phyloP scores from a whole-genome alignment of 2,113 vertebrate genomes.

The Corythornis vintsioides region DNA sequence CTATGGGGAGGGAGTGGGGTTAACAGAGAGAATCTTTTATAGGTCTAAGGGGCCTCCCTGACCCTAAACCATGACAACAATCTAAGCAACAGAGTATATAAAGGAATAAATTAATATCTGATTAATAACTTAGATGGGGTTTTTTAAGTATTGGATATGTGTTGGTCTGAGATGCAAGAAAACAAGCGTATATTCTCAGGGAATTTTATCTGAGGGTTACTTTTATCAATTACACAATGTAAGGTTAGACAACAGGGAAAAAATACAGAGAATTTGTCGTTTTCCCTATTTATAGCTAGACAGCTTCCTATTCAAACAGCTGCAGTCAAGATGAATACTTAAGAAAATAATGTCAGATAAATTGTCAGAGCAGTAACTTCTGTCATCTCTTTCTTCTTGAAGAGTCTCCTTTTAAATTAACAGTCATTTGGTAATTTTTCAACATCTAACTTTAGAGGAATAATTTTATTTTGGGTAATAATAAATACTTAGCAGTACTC shows the following conservation, averaged over 20 bases:
- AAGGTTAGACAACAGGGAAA: neutral
- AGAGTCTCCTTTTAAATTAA: neutral
- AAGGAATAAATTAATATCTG: constrained; percentile 4
- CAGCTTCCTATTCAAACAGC: neutral
- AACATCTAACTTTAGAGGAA: neutral
- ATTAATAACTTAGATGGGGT: neutral
- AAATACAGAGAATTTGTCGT: neutral
- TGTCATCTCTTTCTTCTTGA: neutral
- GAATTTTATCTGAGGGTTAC: neutral
- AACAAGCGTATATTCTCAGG: neutral
- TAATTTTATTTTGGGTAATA: neutral
- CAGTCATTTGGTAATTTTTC: neutral
- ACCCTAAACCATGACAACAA: neutral
- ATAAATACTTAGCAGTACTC: neutral
- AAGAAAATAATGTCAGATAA: neutral
- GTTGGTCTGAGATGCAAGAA: neutral
- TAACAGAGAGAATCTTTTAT: too few relatives aligned
- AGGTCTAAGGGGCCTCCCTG: too few relatives aligned
- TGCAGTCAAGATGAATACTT: neutral
- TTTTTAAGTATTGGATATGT: neutral
- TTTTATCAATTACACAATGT: neutral
- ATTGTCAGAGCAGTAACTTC: neutral
- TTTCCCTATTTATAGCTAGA: neutral
- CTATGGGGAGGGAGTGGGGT: too few relatives aligned
- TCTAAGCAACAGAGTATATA: neutral